Conservation (phyloP, 2,113 vertebrate species). For the Camarhynchus parvulus region DNA sequence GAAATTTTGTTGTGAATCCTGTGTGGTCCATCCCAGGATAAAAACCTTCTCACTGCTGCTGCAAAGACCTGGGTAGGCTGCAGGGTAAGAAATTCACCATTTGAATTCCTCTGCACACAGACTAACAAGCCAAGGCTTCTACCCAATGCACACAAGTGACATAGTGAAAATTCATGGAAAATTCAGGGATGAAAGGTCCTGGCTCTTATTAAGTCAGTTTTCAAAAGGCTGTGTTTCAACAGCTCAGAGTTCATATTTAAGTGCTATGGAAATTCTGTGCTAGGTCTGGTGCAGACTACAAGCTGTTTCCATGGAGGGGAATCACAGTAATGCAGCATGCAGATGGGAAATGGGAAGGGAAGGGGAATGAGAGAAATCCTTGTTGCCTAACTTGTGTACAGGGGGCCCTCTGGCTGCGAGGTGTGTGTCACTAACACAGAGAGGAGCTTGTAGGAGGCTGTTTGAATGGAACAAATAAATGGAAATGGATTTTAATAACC, state of each 20-base stretch:
- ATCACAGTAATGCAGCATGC: background rate
- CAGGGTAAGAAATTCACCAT: background rate
- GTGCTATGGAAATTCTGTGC: background rate
- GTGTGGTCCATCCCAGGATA: background rate
- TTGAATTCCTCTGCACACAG: background rate
- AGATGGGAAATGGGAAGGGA: background rate
- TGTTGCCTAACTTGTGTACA: background rate
- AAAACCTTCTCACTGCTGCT: background rate
- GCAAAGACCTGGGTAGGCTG: background rate
- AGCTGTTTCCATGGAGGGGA: background rate
- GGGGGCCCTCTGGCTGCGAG: conserved; percentile 50
- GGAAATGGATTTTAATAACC: background rate
- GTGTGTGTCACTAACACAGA: background rate
- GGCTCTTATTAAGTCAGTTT: background rate
- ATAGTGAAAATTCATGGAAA: background rate
- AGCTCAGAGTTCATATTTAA: background rate
- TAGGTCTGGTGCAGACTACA: background rate
- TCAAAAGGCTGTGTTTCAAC: background rate
- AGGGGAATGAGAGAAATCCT: background rate
- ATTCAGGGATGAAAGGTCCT: background rate
- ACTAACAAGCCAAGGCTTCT: background rate
- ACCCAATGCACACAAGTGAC: background rate
- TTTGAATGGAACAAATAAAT: background rate
- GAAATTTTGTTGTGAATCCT: background rate
- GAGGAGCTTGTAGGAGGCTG: background rate